Evolutionary conservation across 2,113 vertebrate genomes (phyloP).

Genomic region (Dolichallabes microphthalmus): DNA sequence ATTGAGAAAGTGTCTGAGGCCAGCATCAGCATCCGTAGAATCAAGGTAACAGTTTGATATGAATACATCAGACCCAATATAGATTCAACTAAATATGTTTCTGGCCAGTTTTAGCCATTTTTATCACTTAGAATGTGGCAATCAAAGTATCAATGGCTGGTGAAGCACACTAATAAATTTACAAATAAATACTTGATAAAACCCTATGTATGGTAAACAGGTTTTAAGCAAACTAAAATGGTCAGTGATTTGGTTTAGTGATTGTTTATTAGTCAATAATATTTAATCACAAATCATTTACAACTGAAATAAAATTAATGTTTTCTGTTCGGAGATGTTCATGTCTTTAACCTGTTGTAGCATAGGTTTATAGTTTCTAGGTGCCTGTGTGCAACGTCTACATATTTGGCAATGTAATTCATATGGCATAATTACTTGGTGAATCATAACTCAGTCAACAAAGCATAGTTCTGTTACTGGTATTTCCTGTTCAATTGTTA

Average conservation of each 20-base stretch:
- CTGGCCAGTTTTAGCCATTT: too few species aligned
- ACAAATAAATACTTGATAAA: conserved; percentile 19
- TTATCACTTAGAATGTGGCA: background rate
- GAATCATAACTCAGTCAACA: conserved; percentile 25
- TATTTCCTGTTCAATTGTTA: background rate
- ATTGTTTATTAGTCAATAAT: background rate
- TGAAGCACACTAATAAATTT: background rate
- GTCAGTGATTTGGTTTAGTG: background rate
- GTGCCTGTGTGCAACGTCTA: background rate
- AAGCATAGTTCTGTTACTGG: background rate
- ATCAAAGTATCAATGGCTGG: background rate
- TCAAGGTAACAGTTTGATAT: conserved; percentile 75
- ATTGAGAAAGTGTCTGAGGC: conserved; percentile 86
- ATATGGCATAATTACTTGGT: conserved; percentile 18
- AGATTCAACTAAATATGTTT: background rate
- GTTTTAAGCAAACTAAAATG: background rate
- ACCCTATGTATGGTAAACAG: background rate
- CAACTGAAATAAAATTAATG: background rate
- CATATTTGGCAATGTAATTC: background rate
- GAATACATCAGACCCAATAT: background rate
- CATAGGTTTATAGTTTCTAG: background rate
- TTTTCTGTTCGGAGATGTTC: background rate
- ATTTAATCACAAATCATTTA: background rate
- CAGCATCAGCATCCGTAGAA: conserved; percentile 85
- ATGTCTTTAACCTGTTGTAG: background rate